Evolutionary conservation across 2,888 invertebrate species (phyloP).

Genomic region (Drosophila greeni): DNA sequence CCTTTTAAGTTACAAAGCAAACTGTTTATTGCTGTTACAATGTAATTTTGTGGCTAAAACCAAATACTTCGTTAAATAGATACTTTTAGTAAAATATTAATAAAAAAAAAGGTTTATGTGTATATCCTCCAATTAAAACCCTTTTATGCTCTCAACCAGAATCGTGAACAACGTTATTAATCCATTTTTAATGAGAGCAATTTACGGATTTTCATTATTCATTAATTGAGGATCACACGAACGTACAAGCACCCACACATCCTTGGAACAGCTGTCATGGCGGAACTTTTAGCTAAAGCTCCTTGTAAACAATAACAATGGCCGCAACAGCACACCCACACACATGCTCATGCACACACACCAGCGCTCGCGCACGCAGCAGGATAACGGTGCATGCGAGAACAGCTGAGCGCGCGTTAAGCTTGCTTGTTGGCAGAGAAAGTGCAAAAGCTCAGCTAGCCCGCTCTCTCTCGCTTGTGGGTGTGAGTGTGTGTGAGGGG

Average conservation of each 20-base stretch:
- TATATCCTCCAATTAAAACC: neutral
- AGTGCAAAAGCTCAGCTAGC: conserved; percentile 33
- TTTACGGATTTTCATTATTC: neutral
- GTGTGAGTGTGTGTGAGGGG: conserved; percentile 2
- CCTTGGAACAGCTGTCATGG: conserved; percentile 10
- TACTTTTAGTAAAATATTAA: too few species aligned
- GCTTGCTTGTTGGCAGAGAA: conserved; percentile 28
- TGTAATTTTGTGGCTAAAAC: too few species aligned
- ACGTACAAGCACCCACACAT: neutral
- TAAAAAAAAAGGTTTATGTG: too few species aligned
- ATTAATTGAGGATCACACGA: conserved; percentile 6
- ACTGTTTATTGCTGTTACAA: too few species aligned
- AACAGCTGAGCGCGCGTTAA: conserved; percentile 27
- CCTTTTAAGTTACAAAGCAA: too few species aligned
- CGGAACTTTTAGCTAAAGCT: conserved; percentile 25
- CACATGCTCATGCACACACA: neutral
- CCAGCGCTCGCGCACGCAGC: conserved; percentile 1
- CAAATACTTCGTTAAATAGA: too few species aligned
- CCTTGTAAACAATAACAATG: conserved; percentile 24
- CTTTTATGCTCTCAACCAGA: neutral
- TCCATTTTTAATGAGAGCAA: neutral
- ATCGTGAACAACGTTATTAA: neutral
- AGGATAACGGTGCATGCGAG: conserved; percentile 20
- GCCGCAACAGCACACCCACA: conserved; percentile 2
- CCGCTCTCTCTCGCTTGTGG: conserved; percentile 12